Percentiles rank a stretch among this genome's conserved stretches.
phyloP scores from a whole-genome alignment of 1,140 invertebrate species.

The Gryon sp. region DNA sequence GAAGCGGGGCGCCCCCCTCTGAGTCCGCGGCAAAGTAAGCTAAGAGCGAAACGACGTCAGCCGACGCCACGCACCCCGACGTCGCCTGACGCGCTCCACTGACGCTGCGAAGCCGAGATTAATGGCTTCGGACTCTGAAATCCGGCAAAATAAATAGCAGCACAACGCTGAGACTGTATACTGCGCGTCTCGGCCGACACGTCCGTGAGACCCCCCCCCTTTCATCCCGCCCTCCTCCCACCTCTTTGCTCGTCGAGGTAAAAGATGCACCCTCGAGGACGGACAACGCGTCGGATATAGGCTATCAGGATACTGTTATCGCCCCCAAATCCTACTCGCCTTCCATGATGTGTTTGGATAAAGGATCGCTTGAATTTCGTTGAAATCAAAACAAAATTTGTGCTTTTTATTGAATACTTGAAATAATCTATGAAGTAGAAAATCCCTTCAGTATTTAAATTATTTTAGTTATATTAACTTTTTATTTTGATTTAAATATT shows the following conservation, averaged over 20 bases:
- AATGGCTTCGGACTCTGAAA: constrained; percentile 79
- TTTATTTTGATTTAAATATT: no score
- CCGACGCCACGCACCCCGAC: constrained; percentile 74
- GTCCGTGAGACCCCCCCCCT: constrained; percentile 13
- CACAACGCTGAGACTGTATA: constrained; percentile 70
- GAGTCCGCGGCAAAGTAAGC: constrained; percentile 57
- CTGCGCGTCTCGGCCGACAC: constrained; percentile 52
- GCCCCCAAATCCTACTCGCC: constrained; percentile 31
- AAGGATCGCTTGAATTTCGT: constrained; percentile 9
- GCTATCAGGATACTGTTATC: constrained; percentile 66
- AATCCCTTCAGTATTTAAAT: no score
- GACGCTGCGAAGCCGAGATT: constrained; percentile 76
- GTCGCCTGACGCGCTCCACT: constrained; percentile 78
- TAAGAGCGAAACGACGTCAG: constrained; percentile 70
- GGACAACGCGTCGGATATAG: constrained; percentile 49
- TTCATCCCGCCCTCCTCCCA: no score
- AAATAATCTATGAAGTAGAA: no score
- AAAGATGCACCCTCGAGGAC: constrained; percentile 51
- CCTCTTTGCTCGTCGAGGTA: constrained; percentile 21
- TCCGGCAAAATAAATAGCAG: constrained; percentile 79
- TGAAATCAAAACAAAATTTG: neutral
- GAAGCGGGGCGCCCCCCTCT: constrained; percentile 19
- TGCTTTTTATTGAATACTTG: neutral
- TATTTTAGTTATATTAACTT: no score
- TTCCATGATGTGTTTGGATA: neutral